Percentiles rank a stretch among this genome's conserved stretches.
Evolutionary conservation across 2,888 invertebrate genomes (phyloP).

Genomic region (Hypselothyrea guttata): DNA sequence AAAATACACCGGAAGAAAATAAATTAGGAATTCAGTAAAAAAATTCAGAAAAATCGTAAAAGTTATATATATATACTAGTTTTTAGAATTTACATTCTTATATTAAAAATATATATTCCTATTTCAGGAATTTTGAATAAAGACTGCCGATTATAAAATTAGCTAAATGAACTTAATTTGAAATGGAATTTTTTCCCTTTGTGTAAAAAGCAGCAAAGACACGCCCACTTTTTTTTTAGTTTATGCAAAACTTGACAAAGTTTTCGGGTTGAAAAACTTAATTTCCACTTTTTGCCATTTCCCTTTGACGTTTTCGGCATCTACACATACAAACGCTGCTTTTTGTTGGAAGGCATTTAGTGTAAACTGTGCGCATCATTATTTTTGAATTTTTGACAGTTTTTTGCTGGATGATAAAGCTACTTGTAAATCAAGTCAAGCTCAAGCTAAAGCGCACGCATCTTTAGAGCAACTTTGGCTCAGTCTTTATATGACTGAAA

Average conservation of each 20-base stretch:
- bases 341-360: constrained; percentile 46
- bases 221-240: constrained; percentile 22
- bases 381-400: constrained; percentile 77
- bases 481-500: neutral
- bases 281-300: constrained; percentile 48
- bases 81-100: too few relatives aligned
- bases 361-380: constrained; percentile 72
- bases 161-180: too few relatives aligned
- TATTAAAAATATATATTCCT: too few relatives aligned
- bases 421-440: constrained; percentile 73
- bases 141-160: too few relatives aligned
- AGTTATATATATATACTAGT: too few relatives aligned
- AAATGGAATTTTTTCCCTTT: too few relatives aligned
- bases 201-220: constrained; percentile 13
- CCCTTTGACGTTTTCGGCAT: constrained; percentile 22
- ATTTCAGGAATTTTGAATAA: too few relatives aligned
- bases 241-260: constrained; percentile 58
- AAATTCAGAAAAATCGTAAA: too few relatives aligned
- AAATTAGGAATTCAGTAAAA: too few relatives aligned
- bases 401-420: constrained; percentile 70
- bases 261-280: constrained; percentile 58
- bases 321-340: constrained; percentile 15
- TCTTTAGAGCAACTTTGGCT: constrained; percentile 35
- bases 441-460: constrained; percentile 47
- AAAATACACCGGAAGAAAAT: too few relatives aligned